Base-by-base conservation (phyloP, 2,113 vertebrate genomes). In the Pluvianellus socialis region DNA sequence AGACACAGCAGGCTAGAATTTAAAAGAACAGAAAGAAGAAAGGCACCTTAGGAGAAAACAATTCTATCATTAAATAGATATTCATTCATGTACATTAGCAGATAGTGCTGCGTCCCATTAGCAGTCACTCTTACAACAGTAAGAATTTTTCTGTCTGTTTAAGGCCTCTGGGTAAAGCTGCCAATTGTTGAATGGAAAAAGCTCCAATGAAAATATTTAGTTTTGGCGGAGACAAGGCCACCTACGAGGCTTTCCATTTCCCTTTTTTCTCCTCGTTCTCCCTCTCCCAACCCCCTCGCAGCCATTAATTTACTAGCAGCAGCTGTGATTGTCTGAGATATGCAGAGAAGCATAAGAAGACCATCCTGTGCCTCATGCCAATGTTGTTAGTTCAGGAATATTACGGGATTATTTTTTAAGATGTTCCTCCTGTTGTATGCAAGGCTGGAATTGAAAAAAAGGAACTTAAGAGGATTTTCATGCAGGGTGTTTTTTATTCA, bases 401-500 rank as follows among this genome's bases (percentile, higher is more conserved):
- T 90, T 79, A 93, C 0, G 0, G 84, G 82, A 96, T 96, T 95
- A 87, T 88, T 91, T 97, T 97, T 93, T 72, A 90, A 92, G 92
- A 91, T 56, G 52, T 87, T 92, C 90, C 91, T 86, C 62, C 74
- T 80, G 66, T 93, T 87, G 45, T 84, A 89, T 33, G 58, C 68
- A 91, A 88, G 88, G 66, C 82, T 94, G 79, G 92, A 92, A 95
- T 17, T 81, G 59, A 44, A 86, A 59, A 89, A 93, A 83, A 67
- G 33, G 84, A 96, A 96, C 38, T 93, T 91, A 95, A 95, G 92
- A 96, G 91, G 94, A 97, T 97, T 96, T 96, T 74, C 97, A 85
- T 52, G 88, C 73, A 50, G 30, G 7, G 26, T 83, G 84, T 95
- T 96, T 96, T 91, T 96, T 96, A 96, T 68, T 90, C 84, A 87